phyloP scores from a whole-genome alignment of 2,888 invertebrate genomes.

The Pemphredon lugubris region DNA sequence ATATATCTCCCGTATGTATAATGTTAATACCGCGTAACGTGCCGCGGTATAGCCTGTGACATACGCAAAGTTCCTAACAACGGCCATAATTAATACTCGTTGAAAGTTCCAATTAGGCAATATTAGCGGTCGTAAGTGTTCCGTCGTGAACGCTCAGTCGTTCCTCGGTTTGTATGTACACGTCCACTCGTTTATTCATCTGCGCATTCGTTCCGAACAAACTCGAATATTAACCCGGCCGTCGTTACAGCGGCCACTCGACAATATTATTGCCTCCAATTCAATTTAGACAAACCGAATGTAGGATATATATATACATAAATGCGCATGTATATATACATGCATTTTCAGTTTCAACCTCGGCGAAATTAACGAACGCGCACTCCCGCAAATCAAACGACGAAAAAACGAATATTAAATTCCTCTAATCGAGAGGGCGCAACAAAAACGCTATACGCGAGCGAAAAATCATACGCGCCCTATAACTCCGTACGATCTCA shows the following conservation, averaged over 20 bases:
- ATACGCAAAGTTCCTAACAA: background rate
- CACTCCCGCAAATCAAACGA: too few relatives aligned
- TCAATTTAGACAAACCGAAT: background rate
- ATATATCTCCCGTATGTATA: constrained; percentile 5
- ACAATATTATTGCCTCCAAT: constrained; percentile 6
- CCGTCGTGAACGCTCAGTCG: constrained; percentile 1
- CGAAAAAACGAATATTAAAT: too few relatives aligned
- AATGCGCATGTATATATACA: too few relatives aligned
- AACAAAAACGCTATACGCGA: too few relatives aligned
- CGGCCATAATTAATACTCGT: constrained; percentile 33
- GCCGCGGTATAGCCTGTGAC: background rate
- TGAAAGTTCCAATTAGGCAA: constrained; percentile 35
- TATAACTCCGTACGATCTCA: too few relatives aligned
- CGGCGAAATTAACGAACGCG: background rate
- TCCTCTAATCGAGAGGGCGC: too few relatives aligned
- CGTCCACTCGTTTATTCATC: constrained; percentile 11
- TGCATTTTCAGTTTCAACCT: background rate
- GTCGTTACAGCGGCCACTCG: background rate
- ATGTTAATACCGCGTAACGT: constrained; percentile 14
- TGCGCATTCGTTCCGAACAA: constrained; percentile 4
- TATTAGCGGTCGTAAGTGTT: constrained; percentile 1
- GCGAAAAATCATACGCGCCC: too few relatives aligned
- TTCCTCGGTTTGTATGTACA: constrained; percentile 3
- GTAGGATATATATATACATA: background rate
- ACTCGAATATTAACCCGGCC: constrained; percentile 4